phyloP scores from a whole-genome alignment of 2,888 invertebrate species.

The Troides aeacus region DNA sequence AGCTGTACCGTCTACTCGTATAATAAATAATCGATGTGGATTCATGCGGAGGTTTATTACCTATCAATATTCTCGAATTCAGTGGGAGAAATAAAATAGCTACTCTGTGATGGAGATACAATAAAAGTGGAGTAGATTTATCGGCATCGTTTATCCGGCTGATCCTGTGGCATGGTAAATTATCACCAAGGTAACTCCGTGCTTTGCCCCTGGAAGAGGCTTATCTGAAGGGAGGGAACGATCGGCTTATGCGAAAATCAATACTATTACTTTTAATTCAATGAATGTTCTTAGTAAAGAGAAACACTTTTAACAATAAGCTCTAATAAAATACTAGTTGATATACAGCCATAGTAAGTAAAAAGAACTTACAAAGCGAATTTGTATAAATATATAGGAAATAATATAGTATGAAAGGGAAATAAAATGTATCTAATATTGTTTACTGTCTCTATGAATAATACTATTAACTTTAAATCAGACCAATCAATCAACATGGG shows the following conservation, averaged over 20 bases:
- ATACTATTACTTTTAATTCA: constrained; percentile 16
- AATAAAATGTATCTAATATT: neutral
- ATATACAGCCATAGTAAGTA: no score
- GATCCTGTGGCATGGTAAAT: constrained; percentile 53
- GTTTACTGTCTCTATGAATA: neutral
- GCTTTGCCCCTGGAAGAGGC: constrained; percentile 15
- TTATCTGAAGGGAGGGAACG: constrained; percentile 14
- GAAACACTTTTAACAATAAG: neutral
- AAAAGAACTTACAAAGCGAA: no score
- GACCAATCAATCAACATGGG: neutral
- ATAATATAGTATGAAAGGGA: no score
- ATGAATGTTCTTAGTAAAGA: neutral
- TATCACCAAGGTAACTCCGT: constrained; percentile 44
- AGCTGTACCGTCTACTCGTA: neutral
- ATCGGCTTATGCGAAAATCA: constrained; percentile 14
- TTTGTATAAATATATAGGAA: no score
- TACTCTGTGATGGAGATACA: constrained; percentile 26
- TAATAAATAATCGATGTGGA: neutral
- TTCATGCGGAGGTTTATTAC: constrained; percentile 3
- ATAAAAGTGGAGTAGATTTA: constrained; percentile 44
- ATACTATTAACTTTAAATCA: neutral
- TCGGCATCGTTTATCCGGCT: constrained; percentile 55
- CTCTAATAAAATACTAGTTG: no score
- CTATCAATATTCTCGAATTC: constrained; percentile 11
- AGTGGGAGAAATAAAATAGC: constrained; percentile 23